Conservation (phyloP, 2,888 invertebrate genomes). For the Athripsodes cinereus region DNA sequence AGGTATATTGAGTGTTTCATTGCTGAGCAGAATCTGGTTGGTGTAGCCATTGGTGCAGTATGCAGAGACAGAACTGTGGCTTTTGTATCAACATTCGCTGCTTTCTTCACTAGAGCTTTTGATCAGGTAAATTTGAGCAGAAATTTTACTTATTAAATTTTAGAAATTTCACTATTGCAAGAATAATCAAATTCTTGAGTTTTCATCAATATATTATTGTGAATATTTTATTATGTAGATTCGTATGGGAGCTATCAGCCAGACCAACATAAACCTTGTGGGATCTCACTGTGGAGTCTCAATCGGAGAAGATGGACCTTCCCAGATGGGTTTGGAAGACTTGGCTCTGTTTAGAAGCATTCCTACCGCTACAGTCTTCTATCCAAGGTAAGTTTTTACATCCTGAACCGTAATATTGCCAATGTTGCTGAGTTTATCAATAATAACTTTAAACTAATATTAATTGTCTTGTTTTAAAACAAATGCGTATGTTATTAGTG, state of each 20-base stretch:
- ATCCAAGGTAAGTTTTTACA: conserved; percentile 52
- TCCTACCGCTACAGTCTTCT: conserved; percentile 75
- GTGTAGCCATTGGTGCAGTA: conserved; percentile 91
- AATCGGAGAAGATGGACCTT: conserved; percentile 98
- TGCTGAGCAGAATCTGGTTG: conserved; percentile 97
- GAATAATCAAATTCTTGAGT: too few relatives aligned
- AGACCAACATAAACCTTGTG: conserved; percentile 92
- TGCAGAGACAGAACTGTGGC: conserved; percentile 89
- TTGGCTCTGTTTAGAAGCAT: conserved; percentile 90
- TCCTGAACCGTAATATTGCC: too few relatives aligned
- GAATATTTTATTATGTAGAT: conserved; percentile 52
- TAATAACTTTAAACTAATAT: too few relatives aligned
- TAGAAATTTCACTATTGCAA: too few relatives aligned
- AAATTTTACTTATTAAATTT: too few relatives aligned
- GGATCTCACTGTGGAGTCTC: conserved; percentile 98
- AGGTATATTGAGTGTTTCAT: conserved; percentile 97
- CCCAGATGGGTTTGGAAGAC: conserved; percentile 99
- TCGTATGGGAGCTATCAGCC: conserved; percentile 98
- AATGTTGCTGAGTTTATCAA: not conserved
- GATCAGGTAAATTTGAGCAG: conserved; percentile 65
- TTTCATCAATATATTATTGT: too few relatives aligned
- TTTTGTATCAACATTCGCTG: conserved; percentile 96
- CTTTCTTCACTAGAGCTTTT: conserved; percentile 93
- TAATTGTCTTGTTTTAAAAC: too few relatives aligned
- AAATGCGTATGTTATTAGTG: conserved; percentile 50